Evolutionary conservation across 2,888 invertebrate genomes (phyloP).

Genomic region (Stenodera caucasica): DNA sequence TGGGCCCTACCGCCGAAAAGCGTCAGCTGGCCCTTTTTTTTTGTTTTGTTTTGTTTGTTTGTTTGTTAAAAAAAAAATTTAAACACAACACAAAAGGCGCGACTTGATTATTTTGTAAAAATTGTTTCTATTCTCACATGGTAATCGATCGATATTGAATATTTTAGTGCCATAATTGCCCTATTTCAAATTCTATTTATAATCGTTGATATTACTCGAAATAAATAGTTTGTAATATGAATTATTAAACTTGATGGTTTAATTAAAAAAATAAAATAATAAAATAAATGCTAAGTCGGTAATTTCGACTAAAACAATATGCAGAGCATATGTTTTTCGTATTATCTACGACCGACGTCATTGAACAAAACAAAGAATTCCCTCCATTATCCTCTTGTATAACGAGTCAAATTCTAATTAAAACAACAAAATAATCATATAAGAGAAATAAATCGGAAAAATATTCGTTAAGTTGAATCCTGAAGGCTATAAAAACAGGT

Average conservation of each 20-base stretch:
- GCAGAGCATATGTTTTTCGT: not conserved
- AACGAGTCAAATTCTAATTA: not conserved
- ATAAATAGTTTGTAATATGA: not conserved
- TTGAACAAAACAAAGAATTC: not conserved
- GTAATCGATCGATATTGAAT: not conserved
- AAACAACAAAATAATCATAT: no score
- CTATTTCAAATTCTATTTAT: not conserved
- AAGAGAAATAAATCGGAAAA: not conserved
- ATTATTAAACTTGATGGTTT: no score
- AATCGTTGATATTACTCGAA: not conserved
- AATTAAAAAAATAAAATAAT: no score
- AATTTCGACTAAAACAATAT: not conserved
- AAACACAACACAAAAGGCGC: no score
- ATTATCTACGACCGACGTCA: not conserved
- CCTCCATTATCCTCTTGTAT: not conserved
- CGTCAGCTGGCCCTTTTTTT: not conserved
- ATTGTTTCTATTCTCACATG: no score
- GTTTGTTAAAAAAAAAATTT: no score
- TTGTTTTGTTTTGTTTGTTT: no score
- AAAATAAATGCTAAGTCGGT: not conserved
- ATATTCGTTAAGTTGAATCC: not conserved
- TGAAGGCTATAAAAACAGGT: slow-evolving; percentile 6
- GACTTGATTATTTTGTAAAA: not conserved
- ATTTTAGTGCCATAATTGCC: not conserved
- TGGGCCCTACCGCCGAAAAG: not conserved